Percentiles rank a stretch among this genome's conserved stretches.
phyloP scores from a whole-genome alignment of 2,113 vertebrate species.

The Bambusicola thoracicus region DNA sequence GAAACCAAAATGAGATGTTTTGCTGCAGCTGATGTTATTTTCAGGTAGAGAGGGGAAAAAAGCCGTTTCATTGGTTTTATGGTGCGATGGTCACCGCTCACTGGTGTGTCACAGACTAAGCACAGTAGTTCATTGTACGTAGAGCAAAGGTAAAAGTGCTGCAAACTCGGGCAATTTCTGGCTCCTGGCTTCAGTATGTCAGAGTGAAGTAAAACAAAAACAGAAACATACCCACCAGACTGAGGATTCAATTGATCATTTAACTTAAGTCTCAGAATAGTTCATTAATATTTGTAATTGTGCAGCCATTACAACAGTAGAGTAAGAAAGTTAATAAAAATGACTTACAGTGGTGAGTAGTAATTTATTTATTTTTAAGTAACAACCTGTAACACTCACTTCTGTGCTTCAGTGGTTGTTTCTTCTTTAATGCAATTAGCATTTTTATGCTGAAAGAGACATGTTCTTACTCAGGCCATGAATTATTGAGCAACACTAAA shows the following conservation, averaged over 20 bases:
- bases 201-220: background rate
- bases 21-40: background rate
- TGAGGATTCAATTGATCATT: background rate
- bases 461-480: constrained; percentile 36
- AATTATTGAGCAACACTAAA: constrained; percentile 54
- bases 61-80: background rate
- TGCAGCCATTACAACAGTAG: background rate
- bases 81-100: background rate
- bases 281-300: background rate
- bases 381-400: background rate
- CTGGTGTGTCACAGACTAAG: background rate
- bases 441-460: constrained; percentile 62
- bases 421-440: constrained; percentile 55
- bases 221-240: background rate
- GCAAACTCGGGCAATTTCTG: background rate
- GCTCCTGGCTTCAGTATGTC: background rate
- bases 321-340: constrained; percentile 59
- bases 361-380: constrained; percentile 52
- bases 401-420: constrained; percentile 36
- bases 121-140: background rate
- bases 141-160: background rate
- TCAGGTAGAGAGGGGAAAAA: background rate
- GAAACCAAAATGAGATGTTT: background rate
- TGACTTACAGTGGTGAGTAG: constrained; percentile 4
- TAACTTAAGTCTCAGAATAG: background rate